These are phyloP conservation scores for Antheraea yamamai DNA, from an alignment of 2,888 invertebrate genomes.

Conservation along the genomic window DNA sequence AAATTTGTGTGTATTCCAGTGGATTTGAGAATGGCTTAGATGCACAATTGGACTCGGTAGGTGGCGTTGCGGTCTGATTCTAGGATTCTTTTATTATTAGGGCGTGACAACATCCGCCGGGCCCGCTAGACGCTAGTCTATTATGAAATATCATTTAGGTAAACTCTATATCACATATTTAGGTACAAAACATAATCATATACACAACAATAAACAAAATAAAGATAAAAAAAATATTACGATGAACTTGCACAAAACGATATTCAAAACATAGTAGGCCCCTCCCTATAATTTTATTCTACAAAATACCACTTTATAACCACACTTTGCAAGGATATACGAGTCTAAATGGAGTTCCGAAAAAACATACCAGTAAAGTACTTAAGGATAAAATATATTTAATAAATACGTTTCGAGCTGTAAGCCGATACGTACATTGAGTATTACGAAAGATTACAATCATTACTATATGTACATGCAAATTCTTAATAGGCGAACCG, in stretches of 20 bases:
- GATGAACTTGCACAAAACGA: neutral
- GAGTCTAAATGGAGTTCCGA: neutral
- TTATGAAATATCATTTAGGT: neutral
- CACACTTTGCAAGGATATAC: neutral
- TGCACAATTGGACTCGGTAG: too few species aligned
- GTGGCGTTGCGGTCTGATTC: too few species aligned
- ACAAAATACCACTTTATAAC: neutral
- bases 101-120: too few species aligned
- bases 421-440: conserved; percentile 8
- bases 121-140: neutral
- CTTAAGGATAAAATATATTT: conserved; percentile 12
- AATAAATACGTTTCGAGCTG: conserved; percentile 1
- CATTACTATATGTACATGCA: conserved; percentile 12
- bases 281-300: neutral
- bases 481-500: conserved; percentile 5
- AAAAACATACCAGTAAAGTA: neutral
- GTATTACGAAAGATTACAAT: conserved; percentile 18
- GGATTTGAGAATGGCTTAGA: too few species aligned
- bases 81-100: too few species aligned
- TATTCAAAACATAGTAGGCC: neutral
- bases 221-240: neutral
- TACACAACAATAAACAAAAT: neutral
- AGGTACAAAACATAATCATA: neutral
- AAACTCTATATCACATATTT: neutral
- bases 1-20: too few species aligned